Percentiles rank a stretch among this genome's conserved stretches.
These are phyloP conservation scores for Diarsia mendica DNA, from an alignment of 2,888 invertebrate genomes.

Conservation along the genomic window DNA sequence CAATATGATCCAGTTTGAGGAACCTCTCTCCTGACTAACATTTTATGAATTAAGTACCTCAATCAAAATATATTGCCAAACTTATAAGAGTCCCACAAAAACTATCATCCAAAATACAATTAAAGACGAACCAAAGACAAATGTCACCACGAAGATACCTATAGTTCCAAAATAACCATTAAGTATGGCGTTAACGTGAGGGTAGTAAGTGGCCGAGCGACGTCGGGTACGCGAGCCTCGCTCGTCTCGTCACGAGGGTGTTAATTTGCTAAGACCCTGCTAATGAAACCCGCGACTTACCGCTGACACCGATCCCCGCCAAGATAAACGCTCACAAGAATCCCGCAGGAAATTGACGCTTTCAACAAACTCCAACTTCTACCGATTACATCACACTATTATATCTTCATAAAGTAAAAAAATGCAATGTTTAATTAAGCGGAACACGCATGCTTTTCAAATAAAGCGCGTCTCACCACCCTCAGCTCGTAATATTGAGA, in stretches of 20 bases:
- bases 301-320: constrained; percentile 82
- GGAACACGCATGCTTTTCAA: constrained; percentile 75
- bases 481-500: constrained; percentile 80
- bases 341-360: constrained; percentile 88
- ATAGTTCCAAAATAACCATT: constrained; percentile 77
- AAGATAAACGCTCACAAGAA: constrained; percentile 85
- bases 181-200: constrained; percentile 79
- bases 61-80: background rate
- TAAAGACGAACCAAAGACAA: constrained; percentile 45
- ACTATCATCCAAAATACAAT: constrained; percentile 35
- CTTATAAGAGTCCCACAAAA: background rate
- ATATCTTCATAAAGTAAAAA: constrained; percentile 66
- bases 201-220: constrained; percentile 68
- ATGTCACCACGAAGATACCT: constrained; percentile 56
- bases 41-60: background rate
- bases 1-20: no score
- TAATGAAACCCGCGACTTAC: constrained; percentile 88
- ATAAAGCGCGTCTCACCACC: constrained; percentile 77
- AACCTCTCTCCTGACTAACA: background rate
- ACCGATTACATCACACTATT: constrained; percentile 74
- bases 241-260: constrained; percentile 84
- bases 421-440: constrained; percentile 74
- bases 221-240: constrained; percentile 67
- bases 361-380: constrained; percentile 79
- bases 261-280: constrained; percentile 88